Percentiles rank a stretch among this genome's conserved stretches.
These are phyloP conservation scores for Allolobophora icterica DNA, from an alignment of 2,888 invertebrate species.

Conservation along the genomic window DNA sequence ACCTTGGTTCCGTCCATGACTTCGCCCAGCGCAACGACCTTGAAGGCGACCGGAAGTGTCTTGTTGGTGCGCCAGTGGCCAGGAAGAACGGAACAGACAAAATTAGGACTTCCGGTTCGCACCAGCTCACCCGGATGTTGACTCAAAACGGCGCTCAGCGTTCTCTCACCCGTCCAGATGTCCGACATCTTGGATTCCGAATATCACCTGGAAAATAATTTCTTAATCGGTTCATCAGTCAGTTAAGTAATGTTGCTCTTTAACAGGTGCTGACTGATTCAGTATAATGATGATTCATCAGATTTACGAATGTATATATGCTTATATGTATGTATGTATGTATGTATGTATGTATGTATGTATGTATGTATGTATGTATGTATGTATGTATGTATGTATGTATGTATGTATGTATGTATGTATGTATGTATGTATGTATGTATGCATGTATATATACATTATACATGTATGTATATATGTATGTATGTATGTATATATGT, in stretches of 20 bases:
- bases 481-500: too few species aligned
- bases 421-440: too few species aligned
- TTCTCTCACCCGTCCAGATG: conserved; percentile 48
- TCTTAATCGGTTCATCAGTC: not conserved
- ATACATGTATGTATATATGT: too few species aligned
- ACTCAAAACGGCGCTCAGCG: conserved; percentile 44
- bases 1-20: conserved; percentile 89
- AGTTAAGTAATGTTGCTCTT: not conserved
- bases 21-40: conserved; percentile 85
- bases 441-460: too few species aligned
- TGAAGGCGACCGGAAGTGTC: conserved; percentile 92
- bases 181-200: conserved; percentile 41
- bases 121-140: conserved; percentile 68
- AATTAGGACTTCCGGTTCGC: conserved; percentile 91
- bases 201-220: not conserved
- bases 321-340: too few species aligned
- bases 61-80: conserved; percentile 98
- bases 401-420: too few species aligned
- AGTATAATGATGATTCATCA: too few species aligned
- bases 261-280: too few species aligned
- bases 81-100: conserved; percentile 91
- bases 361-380: too few species aligned
- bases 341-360: too few species aligned
- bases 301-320: too few species aligned
- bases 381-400: too few species aligned